A percentile compares a stretch with the other conserved stretches of the same genome.
Evolutionary conservation across 2,113 vertebrate species (phyloP).

Genomic region (Carassius carassius): DNA sequence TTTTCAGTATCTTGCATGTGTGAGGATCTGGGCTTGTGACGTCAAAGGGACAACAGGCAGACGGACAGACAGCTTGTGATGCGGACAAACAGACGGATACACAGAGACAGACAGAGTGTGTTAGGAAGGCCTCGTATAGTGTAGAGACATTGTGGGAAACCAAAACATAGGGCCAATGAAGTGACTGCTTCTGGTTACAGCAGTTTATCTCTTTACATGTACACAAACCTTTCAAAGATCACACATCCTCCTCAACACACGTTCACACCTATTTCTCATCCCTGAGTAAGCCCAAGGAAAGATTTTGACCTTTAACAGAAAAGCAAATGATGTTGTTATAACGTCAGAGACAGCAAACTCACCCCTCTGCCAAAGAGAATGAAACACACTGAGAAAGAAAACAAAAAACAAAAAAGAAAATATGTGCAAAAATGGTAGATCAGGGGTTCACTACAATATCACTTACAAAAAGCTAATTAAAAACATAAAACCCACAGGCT

Average conservation of each 20-base stretch:
- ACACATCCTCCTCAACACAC: slow-evolving; percentile 36
- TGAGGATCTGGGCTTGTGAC: slow-evolving; percentile 74
- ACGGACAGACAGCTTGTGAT: slow-evolving; percentile 39
- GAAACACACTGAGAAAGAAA: not conserved
- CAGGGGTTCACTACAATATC: slow-evolving; percentile 5
- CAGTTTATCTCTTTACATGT: slow-evolving; percentile 50
- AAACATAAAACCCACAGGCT: not conserved
- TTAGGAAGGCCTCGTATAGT: slow-evolving; percentile 63
- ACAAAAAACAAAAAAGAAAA: not conserved
- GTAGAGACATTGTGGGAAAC: slow-evolving; percentile 43
- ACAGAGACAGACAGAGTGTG: slow-evolving; percentile 43
- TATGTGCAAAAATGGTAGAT: slow-evolving; percentile 23
- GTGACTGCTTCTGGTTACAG: slow-evolving; percentile 54
- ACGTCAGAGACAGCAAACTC: slow-evolving; percentile 44
- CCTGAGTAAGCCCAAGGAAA: slow-evolving; percentile 92
- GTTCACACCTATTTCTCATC: slow-evolving; percentile 73
- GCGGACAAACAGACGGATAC: slow-evolving; percentile 43
- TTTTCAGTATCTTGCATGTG: slow-evolving; percentile 64
- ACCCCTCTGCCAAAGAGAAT: slow-evolving; percentile 28
- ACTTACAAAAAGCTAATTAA: not conserved
- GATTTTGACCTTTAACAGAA: slow-evolving; percentile 77
- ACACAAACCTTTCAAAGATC: slow-evolving; percentile 43
- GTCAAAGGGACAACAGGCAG: slow-evolving; percentile 61
- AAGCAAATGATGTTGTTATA: slow-evolving; percentile 71
- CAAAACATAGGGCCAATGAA: slow-evolving; percentile 44